phyloP scores from a whole-genome alignment of 2,797 vertebrate genomes.

The Picus viridis region DNA sequence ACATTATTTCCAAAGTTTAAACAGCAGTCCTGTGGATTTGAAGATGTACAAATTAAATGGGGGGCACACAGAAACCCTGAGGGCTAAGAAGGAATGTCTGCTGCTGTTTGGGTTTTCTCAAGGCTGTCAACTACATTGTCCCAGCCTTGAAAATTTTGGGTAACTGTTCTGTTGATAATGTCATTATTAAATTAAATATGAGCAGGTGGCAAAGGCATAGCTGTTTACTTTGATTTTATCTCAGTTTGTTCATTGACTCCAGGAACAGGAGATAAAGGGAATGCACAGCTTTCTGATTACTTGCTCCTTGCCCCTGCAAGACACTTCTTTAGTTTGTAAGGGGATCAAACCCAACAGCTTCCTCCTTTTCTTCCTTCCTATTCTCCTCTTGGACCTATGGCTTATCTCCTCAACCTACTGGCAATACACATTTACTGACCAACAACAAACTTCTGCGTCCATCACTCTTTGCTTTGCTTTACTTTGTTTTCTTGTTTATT shows the following conservation, averaged over 20 bases:
- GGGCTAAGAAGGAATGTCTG: background rate
- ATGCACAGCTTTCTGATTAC: background rate
- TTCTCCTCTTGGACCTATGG: background rate
- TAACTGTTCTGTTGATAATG: background rate
- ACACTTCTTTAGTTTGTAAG: background rate
- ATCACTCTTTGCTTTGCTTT: background rate
- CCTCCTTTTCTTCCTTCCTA: background rate
- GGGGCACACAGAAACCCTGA: background rate
- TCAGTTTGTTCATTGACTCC: background rate
- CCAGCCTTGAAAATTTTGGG: constrained; percentile 23
- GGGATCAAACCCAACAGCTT: background rate
- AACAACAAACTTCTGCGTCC: background rate
- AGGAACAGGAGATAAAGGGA: background rate
- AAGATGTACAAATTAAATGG: background rate
- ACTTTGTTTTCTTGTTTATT: background rate
- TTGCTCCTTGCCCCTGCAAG: background rate
- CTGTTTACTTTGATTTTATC: background rate
- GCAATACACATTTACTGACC: background rate
- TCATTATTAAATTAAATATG: background rate
- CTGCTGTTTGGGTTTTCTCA: background rate
- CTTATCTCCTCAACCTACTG: background rate
- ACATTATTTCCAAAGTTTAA: background rate
- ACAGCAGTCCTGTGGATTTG: background rate
- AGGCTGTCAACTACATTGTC: background rate
- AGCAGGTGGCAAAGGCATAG: background rate